Conservation (phyloP, 2,113 vertebrate genomes). For the Mus musculus region GRCm39 chr10:76802501-76803000, state of each 20-base stretch:
- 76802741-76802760: neutral
- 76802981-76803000: too few species aligned
- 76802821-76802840: too few species aligned
- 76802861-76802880: too few species aligned
- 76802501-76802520: neutral
- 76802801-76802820: neutral
- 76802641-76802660: neutral
- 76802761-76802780: neutral
- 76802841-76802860: too few species aligned
- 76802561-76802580: neutral
- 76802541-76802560: neutral
- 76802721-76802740: neutral
- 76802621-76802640: neutral
- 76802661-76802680: neutral
- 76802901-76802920: too few species aligned
- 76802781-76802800: neutral
- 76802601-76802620: neutral
- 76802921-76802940: too few species aligned
- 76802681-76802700: neutral
- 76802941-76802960: too few species aligned
- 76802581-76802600: neutral
- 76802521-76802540: neutral
- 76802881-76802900: too few species aligned
- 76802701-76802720: neutral
- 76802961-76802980: too few species aligned